These are phyloP conservation scores for Belgica antarctica DNA, from an alignment of 2,888 invertebrate genomes.

Conservation along the genomic window DNA sequence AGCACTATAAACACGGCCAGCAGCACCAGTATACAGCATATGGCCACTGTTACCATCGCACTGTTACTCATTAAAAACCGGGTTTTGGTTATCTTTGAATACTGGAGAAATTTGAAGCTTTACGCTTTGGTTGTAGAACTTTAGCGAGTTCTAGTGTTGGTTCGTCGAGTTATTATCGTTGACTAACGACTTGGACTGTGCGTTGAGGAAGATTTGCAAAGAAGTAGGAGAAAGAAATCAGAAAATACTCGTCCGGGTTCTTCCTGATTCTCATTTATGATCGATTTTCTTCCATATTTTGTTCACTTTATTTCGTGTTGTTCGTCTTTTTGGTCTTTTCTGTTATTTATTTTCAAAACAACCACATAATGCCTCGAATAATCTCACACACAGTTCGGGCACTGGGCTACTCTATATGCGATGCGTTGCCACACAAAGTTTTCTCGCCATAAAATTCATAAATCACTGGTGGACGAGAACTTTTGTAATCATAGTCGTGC, in stretches of 20 bases:
- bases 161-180: neutral
- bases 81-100: neutral
- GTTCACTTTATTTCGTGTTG: neutral
- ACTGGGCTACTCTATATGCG: neutral
- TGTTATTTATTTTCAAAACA: slow-evolving; percentile 8
- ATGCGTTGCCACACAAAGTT: neutral
- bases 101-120: neutral
- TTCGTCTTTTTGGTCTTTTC: neutral
- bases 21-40: slow-evolving; percentile 77
- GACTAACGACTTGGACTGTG: neutral
- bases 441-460: slow-evolving; percentile 9
- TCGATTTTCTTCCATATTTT: neutral
- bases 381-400: neutral
- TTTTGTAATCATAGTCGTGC: slow-evolving; percentile 33
- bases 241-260: slow-evolving; percentile 12
- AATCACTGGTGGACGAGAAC: slow-evolving; percentile 33
- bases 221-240: slow-evolving; percentile 36
- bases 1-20: slow-evolving; percentile 78
- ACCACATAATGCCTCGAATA: neutral
- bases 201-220: slow-evolving; percentile 11
- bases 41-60: slow-evolving; percentile 77
- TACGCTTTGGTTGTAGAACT: neutral
- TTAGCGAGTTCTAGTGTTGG: neutral
- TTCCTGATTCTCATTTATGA: slow-evolving; percentile 32
- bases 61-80: slow-evolving; percentile 53